Evolutionary conservation across 2,113 vertebrate genomes (phyloP).

Genomic region (Abramis brama): DNA sequence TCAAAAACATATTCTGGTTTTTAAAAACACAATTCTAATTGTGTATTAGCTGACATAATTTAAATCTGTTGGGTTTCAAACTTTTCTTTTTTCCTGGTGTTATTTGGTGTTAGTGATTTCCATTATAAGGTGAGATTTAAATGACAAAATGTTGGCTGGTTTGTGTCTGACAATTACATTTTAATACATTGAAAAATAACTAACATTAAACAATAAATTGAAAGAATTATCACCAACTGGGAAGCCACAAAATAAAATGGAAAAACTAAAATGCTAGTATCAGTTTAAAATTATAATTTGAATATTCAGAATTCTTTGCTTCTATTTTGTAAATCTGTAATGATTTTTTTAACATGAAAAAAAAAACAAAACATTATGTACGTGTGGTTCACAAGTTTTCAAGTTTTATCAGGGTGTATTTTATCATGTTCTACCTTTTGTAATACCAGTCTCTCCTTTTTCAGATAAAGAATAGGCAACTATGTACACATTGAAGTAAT

Average conservation of each 20-base stretch:
- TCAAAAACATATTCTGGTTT: background rate
- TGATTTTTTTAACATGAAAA: conserved; percentile 14
- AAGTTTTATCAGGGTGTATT: conserved; percentile 72
- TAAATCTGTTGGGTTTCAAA: conserved; percentile 1
- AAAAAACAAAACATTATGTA: conserved; percentile 15
- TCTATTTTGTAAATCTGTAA: background rate
- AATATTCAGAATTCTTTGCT: background rate
- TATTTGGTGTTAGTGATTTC: background rate
- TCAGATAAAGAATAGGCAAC: conserved; percentile 39
- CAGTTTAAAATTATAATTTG: conserved; percentile 17
- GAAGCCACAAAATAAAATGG: conserved; percentile 49
- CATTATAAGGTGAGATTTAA: background rate
- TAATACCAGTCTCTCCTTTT: conserved; percentile 52
- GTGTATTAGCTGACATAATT: background rate
- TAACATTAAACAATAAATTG: conserved; percentile 61
- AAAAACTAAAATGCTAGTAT: conserved; percentile 1
- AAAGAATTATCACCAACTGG: conserved; percentile 54
- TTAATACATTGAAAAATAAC: conserved; percentile 32
- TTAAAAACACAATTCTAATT: background rate
- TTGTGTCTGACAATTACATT: conserved; percentile 61
- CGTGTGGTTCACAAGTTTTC: conserved; percentile 63
- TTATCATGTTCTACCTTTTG: conserved; percentile 51
- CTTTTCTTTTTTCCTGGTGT: background rate
- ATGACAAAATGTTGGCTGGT: background rate
- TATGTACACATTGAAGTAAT: conserved; percentile 61